Conservation (phyloP, 2,113 vertebrate genomes). For the Laticauda laticaudata region DNA sequence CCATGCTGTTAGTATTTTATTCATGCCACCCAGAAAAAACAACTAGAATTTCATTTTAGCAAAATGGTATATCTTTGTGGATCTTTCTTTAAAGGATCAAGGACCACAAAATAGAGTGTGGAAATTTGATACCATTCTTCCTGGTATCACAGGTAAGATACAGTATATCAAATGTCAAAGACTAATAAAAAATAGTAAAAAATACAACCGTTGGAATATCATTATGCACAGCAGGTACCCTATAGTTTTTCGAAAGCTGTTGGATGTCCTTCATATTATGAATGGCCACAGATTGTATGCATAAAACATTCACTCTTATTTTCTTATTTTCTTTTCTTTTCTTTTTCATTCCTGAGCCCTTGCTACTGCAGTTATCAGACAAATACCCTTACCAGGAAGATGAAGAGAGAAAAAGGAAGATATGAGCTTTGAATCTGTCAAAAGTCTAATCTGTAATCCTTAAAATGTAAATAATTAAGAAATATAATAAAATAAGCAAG, state of each 20-base stretch:
- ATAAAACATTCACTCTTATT: background rate
- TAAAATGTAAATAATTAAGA: background rate
- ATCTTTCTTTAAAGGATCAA: background rate
- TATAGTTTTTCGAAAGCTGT: background rate
- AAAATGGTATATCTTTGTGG: background rate
- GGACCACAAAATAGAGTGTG: background rate
- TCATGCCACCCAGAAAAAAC: background rate
- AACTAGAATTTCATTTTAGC: background rate
- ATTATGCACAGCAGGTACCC: background rate
- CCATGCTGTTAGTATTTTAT: constrained; percentile 5
- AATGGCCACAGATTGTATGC: background rate
- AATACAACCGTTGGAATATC: background rate
- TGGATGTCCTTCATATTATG: background rate
- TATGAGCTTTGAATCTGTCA: background rate
- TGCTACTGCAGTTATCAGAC: background rate
- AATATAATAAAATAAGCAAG: background rate
- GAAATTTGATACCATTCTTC: background rate
- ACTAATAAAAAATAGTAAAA: background rate
- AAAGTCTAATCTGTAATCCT: background rate
- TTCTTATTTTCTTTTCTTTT: background rate
- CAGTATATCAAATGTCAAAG: background rate
- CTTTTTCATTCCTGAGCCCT: background rate
- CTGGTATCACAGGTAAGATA: background rate
- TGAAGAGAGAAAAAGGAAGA: background rate
- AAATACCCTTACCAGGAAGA: background rate